Evolutionary conservation across 2,113 vertebrate species (phyloP), one percentile per base, ranked within the genome.

Genomic region (Microcebus griseorufus): DNA sequence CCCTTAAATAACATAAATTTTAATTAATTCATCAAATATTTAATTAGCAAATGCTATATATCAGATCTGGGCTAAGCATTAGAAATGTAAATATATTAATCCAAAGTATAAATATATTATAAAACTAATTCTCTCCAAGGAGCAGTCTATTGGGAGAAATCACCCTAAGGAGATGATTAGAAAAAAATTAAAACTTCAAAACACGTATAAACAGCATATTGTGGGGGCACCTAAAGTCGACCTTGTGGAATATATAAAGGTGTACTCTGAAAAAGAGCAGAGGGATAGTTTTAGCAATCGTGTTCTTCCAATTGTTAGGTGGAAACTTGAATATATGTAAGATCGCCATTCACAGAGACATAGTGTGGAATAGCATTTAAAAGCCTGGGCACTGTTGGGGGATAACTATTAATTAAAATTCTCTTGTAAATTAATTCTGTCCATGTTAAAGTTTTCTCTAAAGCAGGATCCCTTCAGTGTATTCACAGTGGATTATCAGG

Each of bases 131-230:
- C 12, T 13, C 32, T 87, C 64, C 18, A 48, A 58, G 16, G 11
- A 62, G 6, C 1, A 22, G 14, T 64, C 27, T 73, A 2, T 20
- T 37, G 4, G 10, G 17, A 60, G 32, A 93, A 67, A 22, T 51
- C 45, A 73, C 0, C 2, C 0, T 51, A 42, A 95, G 20, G 12
- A 45, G 20, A 89, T 37, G 17, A 75, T 39, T n/a, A 55, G 2
- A 62, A 65, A 53, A 78, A 78, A 37, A 65, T 5, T 70, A 76
- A 82, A 83, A 23, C 72, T 88, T 91, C 14, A 42, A 51, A 93
- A 79, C 18, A 81, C 20, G 64, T 51, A 39, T 70, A 72, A 51
- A 60, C 39, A 62, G 27, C 65, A 13, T 83, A 42, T 48, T 83
- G 58, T 72, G 10, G 53, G 17, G 51, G 1, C 37, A 79, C 10